Conservation (phyloP, 2,888 invertebrate genomes). For the Sepioteuthis lessoniana region DNA sequence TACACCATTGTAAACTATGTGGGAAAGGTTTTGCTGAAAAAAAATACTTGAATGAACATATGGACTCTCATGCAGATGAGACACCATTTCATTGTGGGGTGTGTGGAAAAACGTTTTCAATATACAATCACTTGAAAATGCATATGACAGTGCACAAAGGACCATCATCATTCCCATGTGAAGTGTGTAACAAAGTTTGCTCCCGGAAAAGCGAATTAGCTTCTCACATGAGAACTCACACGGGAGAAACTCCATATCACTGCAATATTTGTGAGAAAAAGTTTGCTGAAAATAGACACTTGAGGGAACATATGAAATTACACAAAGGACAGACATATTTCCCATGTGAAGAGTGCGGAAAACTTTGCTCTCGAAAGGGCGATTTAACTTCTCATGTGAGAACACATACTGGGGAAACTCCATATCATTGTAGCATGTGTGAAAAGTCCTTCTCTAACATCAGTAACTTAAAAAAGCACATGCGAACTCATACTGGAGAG, state of each 20-base stretch:
- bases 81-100: background rate
- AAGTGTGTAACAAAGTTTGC: background rate
- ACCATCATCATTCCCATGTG: background rate
- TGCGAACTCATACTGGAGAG: no score
- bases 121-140: background rate
- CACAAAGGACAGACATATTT: background rate
- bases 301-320: background rate
- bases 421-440: background rate
- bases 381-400: background rate
- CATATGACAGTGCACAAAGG: background rate
- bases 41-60: background rate
- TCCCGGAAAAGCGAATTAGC: no score
- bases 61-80: background rate
- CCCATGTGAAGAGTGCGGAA: background rate
- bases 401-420: slow-evolving; percentile 3
- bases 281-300: background rate
- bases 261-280: background rate
- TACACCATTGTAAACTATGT: background rate
- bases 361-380: background rate
- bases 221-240: no score
- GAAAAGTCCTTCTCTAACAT: background rate
- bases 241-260: background rate
- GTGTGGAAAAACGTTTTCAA: background rate
- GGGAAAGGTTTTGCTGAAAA: background rate
- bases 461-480: no score